Conservation (phyloP, 2,113 vertebrate species). For the Tinamus guttatus region DNA sequence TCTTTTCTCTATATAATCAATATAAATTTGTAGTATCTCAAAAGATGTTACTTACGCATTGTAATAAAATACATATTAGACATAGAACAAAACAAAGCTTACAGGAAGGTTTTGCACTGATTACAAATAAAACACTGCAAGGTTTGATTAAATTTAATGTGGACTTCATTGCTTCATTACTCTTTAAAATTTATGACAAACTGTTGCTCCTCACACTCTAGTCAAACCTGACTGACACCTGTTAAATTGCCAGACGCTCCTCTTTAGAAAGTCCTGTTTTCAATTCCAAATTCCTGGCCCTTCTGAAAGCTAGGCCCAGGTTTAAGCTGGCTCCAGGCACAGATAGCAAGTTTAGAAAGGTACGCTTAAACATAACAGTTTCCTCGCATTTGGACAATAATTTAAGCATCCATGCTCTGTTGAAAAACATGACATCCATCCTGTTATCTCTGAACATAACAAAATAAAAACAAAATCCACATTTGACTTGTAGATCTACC, state of each 20-base stretch:
- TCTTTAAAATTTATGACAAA: neutral
- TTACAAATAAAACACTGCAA: neutral
- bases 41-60: neutral
- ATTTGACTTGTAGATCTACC: neutral
- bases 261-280: neutral
- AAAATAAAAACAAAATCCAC: neutral
- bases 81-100: neutral
- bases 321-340: neutral
- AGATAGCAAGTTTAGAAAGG: neutral
- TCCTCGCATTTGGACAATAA: neutral
- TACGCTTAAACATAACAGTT: neutral
- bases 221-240: accelerated
- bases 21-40: conserved; percentile 5
- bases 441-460: no score
- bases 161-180: neutral
- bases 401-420: neutral
- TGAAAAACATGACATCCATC: neutral
- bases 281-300: neutral
- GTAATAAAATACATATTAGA: conserved; percentile 2
- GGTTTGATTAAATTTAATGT: neutral
- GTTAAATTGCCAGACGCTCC: neutral
- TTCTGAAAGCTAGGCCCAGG: neutral
- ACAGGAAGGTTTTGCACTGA: neutral
- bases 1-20: neutral
- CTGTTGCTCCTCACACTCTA: neutral